Conservation (phyloP, 2,888 invertebrate species). For the Oithona nana region DNA sequence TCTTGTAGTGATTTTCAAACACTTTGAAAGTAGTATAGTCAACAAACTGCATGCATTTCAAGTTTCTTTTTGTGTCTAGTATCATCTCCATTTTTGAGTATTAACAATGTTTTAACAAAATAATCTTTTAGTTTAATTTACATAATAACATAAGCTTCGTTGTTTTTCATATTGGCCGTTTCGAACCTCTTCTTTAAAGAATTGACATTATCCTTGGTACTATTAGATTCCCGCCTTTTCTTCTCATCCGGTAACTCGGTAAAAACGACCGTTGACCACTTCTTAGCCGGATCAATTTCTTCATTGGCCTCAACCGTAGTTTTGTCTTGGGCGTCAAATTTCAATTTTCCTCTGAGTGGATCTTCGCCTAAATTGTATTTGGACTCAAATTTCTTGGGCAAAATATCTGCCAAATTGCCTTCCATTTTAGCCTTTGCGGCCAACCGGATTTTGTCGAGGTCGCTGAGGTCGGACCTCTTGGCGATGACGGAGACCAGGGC, state of each 20-base stretch:
- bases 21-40: too few species aligned
- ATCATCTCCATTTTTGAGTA: too few species aligned
- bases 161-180: conserved; percentile 17
- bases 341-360: conserved; percentile 9
- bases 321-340: conserved; percentile 1
- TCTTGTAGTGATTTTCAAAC: too few species aligned
- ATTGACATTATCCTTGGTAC: conserved; percentile 13
- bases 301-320: conserved; percentile 5
- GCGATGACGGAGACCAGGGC: conserved; percentile 15
- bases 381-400: conserved; percentile 11
- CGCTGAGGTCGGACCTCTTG: conserved; percentile 10
- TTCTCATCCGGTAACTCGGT: conserved; percentile 12
- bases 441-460: conserved; percentile 17
- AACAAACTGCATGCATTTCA: too few species aligned
- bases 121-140: too few species aligned
- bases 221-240: background rate
- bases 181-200: conserved; percentile 13
- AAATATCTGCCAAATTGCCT: conserved; percentile 14
- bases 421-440: conserved; percentile 18
- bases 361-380: conserved; percentile 6
- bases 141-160: conserved; percentile 18
- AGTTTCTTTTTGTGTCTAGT: too few species aligned
- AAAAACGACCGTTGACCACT: conserved; percentile 17
- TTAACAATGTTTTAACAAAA: too few species aligned
- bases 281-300: conserved; percentile 10